phyloP scores from a whole-genome alignment of 2,888 invertebrate genomes.

The Patella ulyssiponensis region DNA sequence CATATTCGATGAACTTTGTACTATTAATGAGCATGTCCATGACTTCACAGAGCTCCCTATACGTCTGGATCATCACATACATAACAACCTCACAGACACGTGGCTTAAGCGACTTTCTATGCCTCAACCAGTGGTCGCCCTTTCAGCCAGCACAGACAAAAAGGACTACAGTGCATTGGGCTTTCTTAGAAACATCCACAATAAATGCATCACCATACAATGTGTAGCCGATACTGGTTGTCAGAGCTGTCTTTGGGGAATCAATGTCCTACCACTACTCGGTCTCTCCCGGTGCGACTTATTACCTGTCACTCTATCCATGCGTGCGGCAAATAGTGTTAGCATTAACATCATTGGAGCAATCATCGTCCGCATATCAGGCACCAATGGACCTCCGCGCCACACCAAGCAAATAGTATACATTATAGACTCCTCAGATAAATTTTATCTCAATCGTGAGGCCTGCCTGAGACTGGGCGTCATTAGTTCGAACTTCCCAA shows the following conservation, averaged over 20 bases:
- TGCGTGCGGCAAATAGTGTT: no score
- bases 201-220: conserved; percentile 17
- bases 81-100: conserved; percentile 34
- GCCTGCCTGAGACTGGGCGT: conserved; percentile 48
- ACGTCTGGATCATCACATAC: conserved; percentile 45
- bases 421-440: conserved; percentile 47
- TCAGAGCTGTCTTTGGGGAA: conserved; percentile 49
- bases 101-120: conserved; percentile 35
- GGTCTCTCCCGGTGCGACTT: conserved; percentile 43
- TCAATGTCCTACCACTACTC: conserved; percentile 38
- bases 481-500: conserved; percentile 41
- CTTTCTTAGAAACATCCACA: conserved; percentile 19
- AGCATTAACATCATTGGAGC: no score
- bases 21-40: neutral
- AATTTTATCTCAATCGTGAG: conserved; percentile 48
- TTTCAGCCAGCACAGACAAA: conserved; percentile 19
- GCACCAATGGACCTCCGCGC: neutral
- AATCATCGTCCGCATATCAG: conserved; percentile 41
- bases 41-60: conserved; percentile 7
- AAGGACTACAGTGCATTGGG: conserved; percentile 40
- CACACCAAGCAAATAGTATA: conserved; percentile 51
- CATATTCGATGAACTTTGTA: conserved; percentile 14
- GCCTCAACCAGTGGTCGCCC: conserved; percentile 40
- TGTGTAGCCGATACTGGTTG: conserved; percentile 49
- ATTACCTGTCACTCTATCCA: conserved; percentile 48